These are phyloP conservation scores for Branchellion lobata DNA, from an alignment of 2,888 invertebrate genomes.

Conservation along the genomic window DNA sequence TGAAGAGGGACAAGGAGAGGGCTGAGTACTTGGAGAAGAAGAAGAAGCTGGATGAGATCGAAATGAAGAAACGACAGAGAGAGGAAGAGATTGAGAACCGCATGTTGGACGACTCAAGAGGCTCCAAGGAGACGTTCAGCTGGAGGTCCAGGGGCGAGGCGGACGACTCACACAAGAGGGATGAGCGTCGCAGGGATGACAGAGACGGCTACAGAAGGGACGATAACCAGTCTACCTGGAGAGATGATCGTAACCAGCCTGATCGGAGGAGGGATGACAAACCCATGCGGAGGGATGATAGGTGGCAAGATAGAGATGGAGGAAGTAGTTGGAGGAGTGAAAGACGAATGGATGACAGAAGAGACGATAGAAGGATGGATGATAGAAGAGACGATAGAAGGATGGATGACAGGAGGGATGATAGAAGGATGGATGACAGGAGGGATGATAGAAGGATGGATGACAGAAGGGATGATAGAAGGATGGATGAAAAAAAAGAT, in stretches of 20 bases:
- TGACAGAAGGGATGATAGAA: conserved; percentile 4
- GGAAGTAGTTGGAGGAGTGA: conserved; percentile 36
- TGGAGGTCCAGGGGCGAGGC: neutral
- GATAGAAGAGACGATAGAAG: conserved; percentile 31
- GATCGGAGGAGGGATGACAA: neutral
- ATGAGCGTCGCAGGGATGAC: conserved; percentile 8
- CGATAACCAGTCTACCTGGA: neutral
- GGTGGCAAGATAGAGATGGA: neutral
- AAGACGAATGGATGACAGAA: conserved; percentile 1
- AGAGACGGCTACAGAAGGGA: conserved; percentile 25
- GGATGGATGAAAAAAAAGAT: conserved; percentile 37
- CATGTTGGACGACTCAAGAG: conserved; percentile 6
- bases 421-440: neutral
- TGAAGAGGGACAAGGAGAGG: conserved; percentile 57
- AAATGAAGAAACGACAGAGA: conserved; percentile 57
- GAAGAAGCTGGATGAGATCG: conserved; percentile 58
- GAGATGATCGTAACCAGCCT: conserved; percentile 5
- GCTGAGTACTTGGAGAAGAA: conserved; percentile 56
- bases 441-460: conserved; percentile 23
- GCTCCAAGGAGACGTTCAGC: neutral
- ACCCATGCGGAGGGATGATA: conserved; percentile 17
- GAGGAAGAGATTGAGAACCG: conserved; percentile 58
- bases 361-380: conserved; percentile 41
- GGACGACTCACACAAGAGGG: neutral
- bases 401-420: conserved; percentile 14